Evolutionary conservation across 2,888 invertebrate genomes (phyloP).

Genomic region (Suillia variegata): DNA sequence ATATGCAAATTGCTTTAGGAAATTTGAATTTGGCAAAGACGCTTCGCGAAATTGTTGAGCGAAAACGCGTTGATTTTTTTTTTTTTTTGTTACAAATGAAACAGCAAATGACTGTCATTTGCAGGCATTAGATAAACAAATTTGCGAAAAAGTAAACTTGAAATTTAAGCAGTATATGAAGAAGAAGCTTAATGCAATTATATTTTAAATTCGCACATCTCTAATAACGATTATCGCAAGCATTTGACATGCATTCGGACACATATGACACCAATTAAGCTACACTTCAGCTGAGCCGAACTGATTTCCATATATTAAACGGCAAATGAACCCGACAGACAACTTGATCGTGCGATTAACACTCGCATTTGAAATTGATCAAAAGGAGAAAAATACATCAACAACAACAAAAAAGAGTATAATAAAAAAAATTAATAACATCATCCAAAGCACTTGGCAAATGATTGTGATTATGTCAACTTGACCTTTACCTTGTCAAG

Average conservation of each 20-base stretch:
- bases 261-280: neutral
- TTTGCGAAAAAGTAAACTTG: too few species aligned
- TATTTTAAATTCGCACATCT: too few species aligned
- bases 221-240: too few species aligned
- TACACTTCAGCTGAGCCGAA: too few species aligned
- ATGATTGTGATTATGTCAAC: conserved; percentile 1
- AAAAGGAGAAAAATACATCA: too few species aligned
- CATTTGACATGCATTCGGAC: neutral
- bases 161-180: too few species aligned
- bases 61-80: neutral
- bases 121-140: too few species aligned
- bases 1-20: neutral
- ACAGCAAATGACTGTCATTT: too few species aligned
- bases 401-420: neutral
- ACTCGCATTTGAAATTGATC: neutral
- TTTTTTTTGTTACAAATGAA: too few species aligned
- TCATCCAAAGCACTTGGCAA: neutral
- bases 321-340: neutral
- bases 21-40: too few species aligned
- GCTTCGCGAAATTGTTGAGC: neutral
- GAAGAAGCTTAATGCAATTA: too few species aligned
- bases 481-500: conserved; percentile 6
- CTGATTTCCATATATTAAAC: neutral
- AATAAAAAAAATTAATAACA: too few species aligned
- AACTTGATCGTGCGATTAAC: neutral